Percentiles rank a stretch among this genome's conserved stretches.
Conservation (phyloP, 2,797 vertebrate genomes). For the Gymnoscopelus braueri region DNA sequence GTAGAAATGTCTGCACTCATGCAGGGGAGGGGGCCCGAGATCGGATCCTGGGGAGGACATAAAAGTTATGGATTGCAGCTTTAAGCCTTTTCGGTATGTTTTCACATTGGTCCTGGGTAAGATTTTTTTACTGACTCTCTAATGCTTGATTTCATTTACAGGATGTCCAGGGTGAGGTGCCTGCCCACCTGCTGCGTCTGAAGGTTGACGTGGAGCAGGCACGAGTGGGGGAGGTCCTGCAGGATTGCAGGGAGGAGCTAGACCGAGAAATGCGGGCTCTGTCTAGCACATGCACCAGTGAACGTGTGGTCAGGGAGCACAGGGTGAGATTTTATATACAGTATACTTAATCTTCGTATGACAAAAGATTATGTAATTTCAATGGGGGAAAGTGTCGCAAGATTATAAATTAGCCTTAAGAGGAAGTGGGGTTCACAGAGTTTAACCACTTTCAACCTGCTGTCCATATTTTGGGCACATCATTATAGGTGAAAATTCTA, state of each 20-base stretch:
- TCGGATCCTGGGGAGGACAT: no score
- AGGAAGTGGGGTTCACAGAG: not conserved
- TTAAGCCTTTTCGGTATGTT: slow-evolving; percentile 32
- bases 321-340: slow-evolving; percentile 74
- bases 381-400: no score
- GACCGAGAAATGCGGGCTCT: slow-evolving; percentile 83
- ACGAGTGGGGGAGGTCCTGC: slow-evolving; percentile 78
- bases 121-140: slow-evolving; percentile 11
- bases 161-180: slow-evolving; percentile 90
- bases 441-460: no score
- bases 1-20: no score
- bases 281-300: slow-evolving; percentile 83
- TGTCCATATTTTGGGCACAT: no score
- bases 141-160: slow-evolving; percentile 47
- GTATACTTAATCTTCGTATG: not conserved
- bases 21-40: no score
- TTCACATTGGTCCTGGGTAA: not conserved
- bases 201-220: slow-evolving; percentile 88
- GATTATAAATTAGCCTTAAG: no score
- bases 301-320: slow-evolving; percentile 89
- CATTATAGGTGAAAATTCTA: no score
- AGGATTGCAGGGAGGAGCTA: slow-evolving; percentile 87
- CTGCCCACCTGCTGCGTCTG: slow-evolving; percentile 87
- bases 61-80: no score
- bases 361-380: no score